phyloP scores from a whole-genome alignment of 2,113 vertebrate genomes.

The Tichodroma muraria region DNA sequence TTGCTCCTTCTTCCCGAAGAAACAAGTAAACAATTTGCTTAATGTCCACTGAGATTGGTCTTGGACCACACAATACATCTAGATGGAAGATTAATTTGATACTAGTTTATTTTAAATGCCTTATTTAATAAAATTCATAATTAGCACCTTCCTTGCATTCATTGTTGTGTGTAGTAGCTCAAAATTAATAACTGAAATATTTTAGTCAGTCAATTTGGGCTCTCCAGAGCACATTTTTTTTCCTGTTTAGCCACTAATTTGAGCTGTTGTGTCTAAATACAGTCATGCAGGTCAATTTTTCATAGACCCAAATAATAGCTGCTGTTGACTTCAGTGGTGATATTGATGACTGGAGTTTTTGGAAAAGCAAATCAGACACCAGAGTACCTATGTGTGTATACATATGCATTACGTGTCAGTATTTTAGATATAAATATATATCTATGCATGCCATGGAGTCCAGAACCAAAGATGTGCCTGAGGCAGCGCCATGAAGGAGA shows the following conservation, averaged over 20 bases:
- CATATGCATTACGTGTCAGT: accelerated
- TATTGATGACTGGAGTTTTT: not conserved
- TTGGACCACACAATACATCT: not conserved
- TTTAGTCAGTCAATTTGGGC: not conserved
- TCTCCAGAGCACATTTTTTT: not conserved
- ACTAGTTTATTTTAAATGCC: not conserved
- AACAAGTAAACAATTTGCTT: not conserved
- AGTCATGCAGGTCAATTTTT: not conserved
- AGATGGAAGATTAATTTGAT: not conserved
- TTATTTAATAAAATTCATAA: not conserved
- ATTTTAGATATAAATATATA: not conserved
- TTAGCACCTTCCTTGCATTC: not conserved
- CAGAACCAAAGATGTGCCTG: not conserved
- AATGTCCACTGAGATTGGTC: not conserved
- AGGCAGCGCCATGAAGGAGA: not conserved
- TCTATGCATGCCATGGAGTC: not conserved
- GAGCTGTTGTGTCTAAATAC: not conserved
- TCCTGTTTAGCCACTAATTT: not conserved
- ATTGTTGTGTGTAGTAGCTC: not conserved
- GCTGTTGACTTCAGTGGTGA: not conserved
- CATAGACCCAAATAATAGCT: not conserved
- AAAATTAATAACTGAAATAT: not conserved
- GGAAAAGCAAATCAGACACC: not conserved
- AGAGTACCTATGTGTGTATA: not conserved
- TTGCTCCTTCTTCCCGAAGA: not conserved